Conservation (phyloP, 2,113 vertebrate genomes). For the Athene cunicularia region DNA sequence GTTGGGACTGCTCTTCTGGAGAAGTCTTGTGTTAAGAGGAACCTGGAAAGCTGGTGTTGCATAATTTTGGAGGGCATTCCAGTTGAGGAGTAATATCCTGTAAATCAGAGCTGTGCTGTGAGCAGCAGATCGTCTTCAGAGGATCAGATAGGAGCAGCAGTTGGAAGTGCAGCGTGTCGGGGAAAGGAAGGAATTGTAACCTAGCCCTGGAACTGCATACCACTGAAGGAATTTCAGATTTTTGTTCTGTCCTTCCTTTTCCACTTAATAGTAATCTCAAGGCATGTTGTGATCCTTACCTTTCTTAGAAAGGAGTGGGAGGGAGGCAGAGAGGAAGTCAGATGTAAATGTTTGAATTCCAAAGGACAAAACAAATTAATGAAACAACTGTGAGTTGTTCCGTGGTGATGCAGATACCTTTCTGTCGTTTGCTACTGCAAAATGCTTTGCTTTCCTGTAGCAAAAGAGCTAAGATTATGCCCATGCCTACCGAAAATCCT, state of each 20-base stretch:
- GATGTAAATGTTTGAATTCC: background rate
- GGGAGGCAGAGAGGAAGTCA: background rate
- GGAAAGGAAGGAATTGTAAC: background rate
- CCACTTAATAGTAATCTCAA: background rate
- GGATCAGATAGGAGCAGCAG: fast-evolving
- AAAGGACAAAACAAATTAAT: background rate
- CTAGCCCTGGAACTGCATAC: fast-evolving
- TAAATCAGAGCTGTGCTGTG: fast-evolving
- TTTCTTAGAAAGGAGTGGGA: background rate
- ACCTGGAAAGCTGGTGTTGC: background rate
- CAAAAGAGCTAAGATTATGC: background rate
- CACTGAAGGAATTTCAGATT: fast-evolving
- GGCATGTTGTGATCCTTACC: background rate
- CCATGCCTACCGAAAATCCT: background rate
- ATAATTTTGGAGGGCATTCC: background rate
- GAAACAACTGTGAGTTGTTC: background rate
- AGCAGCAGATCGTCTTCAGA: background rate
- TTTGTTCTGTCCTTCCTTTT: background rate
- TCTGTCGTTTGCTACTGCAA: background rate
- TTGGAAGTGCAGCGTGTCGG: fast-evolving
- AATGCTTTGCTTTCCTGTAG: background rate
- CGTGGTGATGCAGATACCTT: background rate
- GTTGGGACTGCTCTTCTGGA: background rate
- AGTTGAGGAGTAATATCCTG: background rate
- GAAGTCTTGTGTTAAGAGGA: fast-evolving